Percentiles rank a stretch among this genome's conserved stretches.
Evolutionary conservation across 2,113 vertebrate genomes (phyloP).

Genomic region (Nipponia nippon): DNA sequence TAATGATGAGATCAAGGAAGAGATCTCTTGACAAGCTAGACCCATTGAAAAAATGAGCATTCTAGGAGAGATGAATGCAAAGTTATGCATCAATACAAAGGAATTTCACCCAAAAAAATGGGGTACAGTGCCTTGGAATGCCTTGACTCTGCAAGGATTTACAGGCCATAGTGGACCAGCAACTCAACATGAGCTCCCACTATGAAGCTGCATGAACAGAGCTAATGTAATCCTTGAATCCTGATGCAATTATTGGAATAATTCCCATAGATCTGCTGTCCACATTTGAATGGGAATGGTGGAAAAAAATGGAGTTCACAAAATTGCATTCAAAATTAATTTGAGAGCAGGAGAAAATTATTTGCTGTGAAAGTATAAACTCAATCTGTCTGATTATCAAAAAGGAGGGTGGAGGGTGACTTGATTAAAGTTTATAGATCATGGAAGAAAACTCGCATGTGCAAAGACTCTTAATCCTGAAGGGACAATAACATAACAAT

Average conservation of each 20-base stretch:
- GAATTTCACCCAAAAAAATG: background rate
- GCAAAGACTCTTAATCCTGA: background rate
- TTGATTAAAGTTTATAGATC: background rate
- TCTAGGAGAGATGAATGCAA: background rate
- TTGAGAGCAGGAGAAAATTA: background rate
- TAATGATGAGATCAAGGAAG: background rate
- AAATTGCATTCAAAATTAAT: background rate
- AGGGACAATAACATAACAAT: background rate
- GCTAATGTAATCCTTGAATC: background rate
- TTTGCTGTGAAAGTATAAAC: background rate
- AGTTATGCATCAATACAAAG: background rate
- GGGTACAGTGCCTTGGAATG: background rate
- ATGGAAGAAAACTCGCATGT: background rate
- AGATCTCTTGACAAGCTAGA: background rate
- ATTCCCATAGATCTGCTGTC: constrained; percentile 16
- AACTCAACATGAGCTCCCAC: background rate
- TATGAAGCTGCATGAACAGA: background rate
- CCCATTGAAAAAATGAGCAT: background rate
- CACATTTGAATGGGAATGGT: background rate
- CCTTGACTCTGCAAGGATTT: background rate
- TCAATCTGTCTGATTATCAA: background rate
- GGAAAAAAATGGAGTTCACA: background rate
- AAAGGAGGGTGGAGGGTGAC: background rate
- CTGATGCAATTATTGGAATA: background rate
- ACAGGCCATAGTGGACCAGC: background rate